These are phyloP conservation scores for Macropis europaea DNA, from an alignment of 2,888 invertebrate genomes.

Conservation along the genomic window DNA sequence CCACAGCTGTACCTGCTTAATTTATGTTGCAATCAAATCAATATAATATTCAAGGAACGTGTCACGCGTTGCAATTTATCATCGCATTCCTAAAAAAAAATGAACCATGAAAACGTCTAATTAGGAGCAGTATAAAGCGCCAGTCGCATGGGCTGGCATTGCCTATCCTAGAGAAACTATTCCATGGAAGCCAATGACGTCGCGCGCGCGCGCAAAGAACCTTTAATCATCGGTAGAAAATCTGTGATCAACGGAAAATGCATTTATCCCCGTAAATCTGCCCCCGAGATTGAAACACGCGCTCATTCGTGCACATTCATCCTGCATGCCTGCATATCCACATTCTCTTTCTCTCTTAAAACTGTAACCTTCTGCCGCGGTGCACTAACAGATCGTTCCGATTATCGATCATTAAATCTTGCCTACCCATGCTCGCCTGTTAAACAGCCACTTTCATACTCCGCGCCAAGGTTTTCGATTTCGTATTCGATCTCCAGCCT, in stretches of 20 bases:
- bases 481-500: constrained; percentile 39
- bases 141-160: constrained; percentile 19
- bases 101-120: not conserved
- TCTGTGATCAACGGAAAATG: constrained; percentile 3
- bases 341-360: constrained; percentile 40
- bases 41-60: too few species aligned
- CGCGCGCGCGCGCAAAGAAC: constrained; percentile 10
- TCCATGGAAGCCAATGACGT: constrained; percentile 29
- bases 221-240: constrained; percentile 35
- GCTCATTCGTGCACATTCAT: not conserved
- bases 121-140: not conserved
- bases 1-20: too few species aligned
- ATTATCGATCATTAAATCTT: constrained; percentile 53
- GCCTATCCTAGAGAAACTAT: not conserved
- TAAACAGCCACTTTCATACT: constrained; percentile 42
- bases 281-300: not conserved
- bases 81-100: too few species aligned
- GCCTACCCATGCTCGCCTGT: constrained; percentile 15
- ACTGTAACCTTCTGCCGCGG: constrained; percentile 45
- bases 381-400: constrained; percentile 49
- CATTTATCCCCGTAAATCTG: constrained; percentile 14
- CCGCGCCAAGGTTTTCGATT: constrained; percentile 40
- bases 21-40: too few species aligned
- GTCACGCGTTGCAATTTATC: too few species aligned
- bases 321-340: not conserved